Evolutionary conservation across 2,113 vertebrate species (phyloP).

Genomic region (Catagonus wagneri): DNA sequence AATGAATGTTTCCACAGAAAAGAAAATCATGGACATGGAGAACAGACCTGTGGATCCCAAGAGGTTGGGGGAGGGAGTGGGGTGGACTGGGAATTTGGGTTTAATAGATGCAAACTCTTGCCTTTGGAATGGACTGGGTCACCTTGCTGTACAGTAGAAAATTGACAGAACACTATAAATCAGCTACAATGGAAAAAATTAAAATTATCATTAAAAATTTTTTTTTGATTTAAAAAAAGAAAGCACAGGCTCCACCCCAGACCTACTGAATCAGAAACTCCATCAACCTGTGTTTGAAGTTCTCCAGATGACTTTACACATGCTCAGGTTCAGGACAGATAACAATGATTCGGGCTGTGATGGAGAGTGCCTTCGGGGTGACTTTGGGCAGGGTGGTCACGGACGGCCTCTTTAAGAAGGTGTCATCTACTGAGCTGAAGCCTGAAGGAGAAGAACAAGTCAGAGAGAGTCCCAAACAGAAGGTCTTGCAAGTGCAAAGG

Average conservation of each 20-base stretch:
- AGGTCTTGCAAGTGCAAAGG: not conserved
- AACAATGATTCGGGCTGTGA: not conserved
- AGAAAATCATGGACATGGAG: too few relatives aligned
- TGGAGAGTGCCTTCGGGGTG: not conserved
- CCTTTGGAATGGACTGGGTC: too few relatives aligned
- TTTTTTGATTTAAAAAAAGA: too few relatives aligned
- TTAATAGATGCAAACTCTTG: too few relatives aligned
- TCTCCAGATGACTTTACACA: rapidly evolving
- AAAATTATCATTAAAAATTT: too few relatives aligned
- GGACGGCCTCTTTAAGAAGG: not conserved
- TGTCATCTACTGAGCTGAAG: not conserved
- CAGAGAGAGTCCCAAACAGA: not conserved
- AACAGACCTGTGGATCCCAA: too few relatives aligned
- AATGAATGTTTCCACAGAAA: too few relatives aligned
- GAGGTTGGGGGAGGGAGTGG: too few relatives aligned
- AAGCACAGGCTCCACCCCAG: not conserved
- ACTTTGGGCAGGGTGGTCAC: not conserved
- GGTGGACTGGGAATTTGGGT: too few relatives aligned
- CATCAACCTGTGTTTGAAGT: not conserved
- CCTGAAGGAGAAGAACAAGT: not conserved
- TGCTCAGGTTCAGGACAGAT: not conserved
- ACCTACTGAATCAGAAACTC: not conserved
- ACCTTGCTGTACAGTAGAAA: too few relatives aligned
- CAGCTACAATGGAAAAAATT: too few relatives aligned
- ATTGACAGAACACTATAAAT: too few relatives aligned